phyloP scores from a whole-genome alignment of 2,797 vertebrate species.

The Coregonus suidteri region DNA sequence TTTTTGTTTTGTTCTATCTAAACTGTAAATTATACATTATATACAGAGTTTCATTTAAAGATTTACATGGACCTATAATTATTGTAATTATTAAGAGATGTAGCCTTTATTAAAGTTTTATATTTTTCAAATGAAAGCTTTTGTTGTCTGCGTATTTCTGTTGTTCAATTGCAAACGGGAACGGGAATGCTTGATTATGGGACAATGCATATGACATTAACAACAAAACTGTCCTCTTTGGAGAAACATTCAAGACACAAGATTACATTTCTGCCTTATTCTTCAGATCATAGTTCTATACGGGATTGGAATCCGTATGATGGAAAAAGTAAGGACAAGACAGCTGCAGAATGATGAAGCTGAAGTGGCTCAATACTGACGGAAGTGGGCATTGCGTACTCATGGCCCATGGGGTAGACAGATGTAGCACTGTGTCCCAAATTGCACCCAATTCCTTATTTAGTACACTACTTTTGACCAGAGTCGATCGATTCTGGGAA shows the following conservation, averaged over 20 bases:
- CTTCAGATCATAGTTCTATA: background rate
- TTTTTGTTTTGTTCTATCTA: conserved; percentile 84
- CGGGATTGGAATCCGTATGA: background rate
- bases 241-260: background rate
- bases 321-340: background rate
- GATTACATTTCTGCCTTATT: background rate
- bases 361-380: too few relatives aligned
- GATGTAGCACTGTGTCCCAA: background rate
- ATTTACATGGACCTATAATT: conserved; percentile 99
- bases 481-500: background rate
- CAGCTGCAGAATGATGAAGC: background rate
- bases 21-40: conserved; percentile 99
- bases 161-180: conserved; percentile 10
- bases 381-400: too few relatives aligned
- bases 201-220: background rate
- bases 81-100: conserved; percentile 99
- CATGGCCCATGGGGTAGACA: too few relatives aligned
- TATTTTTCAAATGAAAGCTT: conserved; percentile 93
- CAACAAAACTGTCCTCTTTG: background rate
- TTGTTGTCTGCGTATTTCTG: conserved; percentile 15
- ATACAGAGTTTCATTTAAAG: conserved; percentile 98
- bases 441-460: background rate
- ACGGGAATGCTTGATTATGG: background rate
- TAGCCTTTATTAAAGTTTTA: conserved; percentile 99
- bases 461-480: background rate